These are phyloP conservation scores for Tolypeutes matacus DNA, from an alignment of 2,797 vertebrate genomes.

Conservation along the genomic window DNA sequence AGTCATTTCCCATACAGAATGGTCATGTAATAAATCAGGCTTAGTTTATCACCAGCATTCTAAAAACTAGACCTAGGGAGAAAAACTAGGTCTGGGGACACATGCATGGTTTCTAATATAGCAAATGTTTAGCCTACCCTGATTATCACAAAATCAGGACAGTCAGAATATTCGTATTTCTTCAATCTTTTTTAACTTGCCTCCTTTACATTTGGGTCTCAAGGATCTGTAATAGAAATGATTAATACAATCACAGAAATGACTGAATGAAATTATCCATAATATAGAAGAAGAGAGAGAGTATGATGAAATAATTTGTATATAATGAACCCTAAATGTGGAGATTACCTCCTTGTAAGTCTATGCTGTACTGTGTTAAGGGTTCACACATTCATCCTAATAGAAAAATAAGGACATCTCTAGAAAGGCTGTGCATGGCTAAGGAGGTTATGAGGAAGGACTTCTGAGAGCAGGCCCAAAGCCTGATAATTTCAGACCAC, in stretches of 20 bases:
- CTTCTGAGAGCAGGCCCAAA: not conserved
- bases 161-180: too few relatives aligned
- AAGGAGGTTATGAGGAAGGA: not conserved
- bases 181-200: not conserved
- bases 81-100: too few relatives aligned
- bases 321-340: not conserved
- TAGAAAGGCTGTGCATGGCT: not conserved
- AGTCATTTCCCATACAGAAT: too few relatives aligned
- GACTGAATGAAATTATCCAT: not conserved
- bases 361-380: not conserved
- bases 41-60: too few relatives aligned
- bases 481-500: not conserved
- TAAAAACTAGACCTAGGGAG: too few relatives aligned
- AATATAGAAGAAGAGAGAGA: not conserved
- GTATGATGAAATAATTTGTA: not conserved
- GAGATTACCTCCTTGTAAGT: not conserved
- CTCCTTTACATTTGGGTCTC: not conserved
- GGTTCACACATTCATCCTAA: not conserved
- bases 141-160: too few relatives aligned
- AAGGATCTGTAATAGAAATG: not conserved
- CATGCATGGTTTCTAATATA: too few relatives aligned
- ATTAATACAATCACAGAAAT: not conserved
- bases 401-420: not conserved
- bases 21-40: too few relatives aligned
- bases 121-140: too few relatives aligned